A percentile compares a stretch with the other conserved stretches of the same genome.
phyloP scores from a whole-genome alignment of 1,140 invertebrate genomes.

The Leptinotarsa lineolata region DNA sequence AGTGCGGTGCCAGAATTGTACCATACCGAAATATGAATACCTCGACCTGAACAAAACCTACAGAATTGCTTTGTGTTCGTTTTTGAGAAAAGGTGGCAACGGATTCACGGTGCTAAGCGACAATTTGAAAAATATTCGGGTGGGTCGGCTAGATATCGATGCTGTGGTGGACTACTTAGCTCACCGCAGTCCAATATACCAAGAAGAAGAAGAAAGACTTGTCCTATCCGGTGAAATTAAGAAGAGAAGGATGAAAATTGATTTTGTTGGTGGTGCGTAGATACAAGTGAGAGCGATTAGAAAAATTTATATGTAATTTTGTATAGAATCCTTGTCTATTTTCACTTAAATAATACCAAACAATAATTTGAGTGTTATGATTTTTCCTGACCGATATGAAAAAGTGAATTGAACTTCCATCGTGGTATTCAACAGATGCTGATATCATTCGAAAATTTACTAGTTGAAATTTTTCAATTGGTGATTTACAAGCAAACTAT shows the following conservation, averaged over 20 bases:
- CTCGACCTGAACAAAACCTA: conserved; percentile 62
- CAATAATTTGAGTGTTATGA: too few relatives aligned
- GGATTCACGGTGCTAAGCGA: conserved; percentile 56
- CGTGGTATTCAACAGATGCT: too few relatives aligned
- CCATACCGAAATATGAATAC: conserved; percentile 65
- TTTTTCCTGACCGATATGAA: too few relatives aligned
- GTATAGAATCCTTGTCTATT: too few relatives aligned
- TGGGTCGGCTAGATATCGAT: conserved; percentile 45
- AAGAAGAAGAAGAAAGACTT: conserved; percentile 54
- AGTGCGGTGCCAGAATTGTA: conserved; percentile 68
- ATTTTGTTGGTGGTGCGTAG: not conserved
- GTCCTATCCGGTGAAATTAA: not conserved
- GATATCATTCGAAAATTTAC: too few relatives aligned
- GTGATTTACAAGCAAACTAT: too few relatives aligned
- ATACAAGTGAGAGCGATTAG: too few relatives aligned
- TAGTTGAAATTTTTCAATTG: too few relatives aligned
- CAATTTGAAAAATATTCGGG: conserved; percentile 42
- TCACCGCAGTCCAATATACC: conserved; percentile 50
- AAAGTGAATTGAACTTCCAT: too few relatives aligned
- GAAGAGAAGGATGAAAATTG: not conserved
- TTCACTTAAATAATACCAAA: too few relatives aligned
- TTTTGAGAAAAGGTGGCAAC: conserved; percentile 71
- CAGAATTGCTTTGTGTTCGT: conserved; percentile 65
- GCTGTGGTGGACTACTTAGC: conserved; percentile 52
- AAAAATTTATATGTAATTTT: too few relatives aligned